Conservation (phyloP, 2,888 invertebrate genomes). For the Perithous albicinctus region DNA sequence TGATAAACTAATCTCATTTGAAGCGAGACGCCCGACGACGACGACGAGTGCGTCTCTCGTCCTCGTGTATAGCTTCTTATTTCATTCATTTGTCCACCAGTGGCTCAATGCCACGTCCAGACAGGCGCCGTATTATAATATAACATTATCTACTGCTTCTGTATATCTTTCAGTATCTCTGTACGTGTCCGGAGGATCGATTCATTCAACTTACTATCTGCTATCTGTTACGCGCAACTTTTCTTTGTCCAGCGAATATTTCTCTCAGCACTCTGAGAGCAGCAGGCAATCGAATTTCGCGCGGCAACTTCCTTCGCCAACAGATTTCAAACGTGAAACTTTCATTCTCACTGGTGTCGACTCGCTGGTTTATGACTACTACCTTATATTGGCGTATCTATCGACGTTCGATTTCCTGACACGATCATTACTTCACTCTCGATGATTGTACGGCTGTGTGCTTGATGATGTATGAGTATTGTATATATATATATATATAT, state of each 20-base stretch:
- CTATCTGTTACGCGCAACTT: conserved; percentile 4
- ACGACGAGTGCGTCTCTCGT: conserved; percentile 9
- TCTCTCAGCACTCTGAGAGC: not conserved
- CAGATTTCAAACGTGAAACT: conserved; percentile 2
- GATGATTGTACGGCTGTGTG: conserved; percentile 14
- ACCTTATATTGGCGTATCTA: not conserved
- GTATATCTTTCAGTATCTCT: not conserved
- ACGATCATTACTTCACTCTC: conserved; percentile 36
- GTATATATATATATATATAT: no score
- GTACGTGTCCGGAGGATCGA: conserved; percentile 20
- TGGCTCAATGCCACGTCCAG: conserved; percentile 9
- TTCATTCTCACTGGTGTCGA: not conserved
- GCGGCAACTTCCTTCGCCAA: not conserved
- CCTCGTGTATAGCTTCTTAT: conserved; percentile 37
- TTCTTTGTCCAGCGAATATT: not conserved
- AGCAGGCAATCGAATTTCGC: not conserved
- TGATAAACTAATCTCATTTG: conserved; percentile 78
- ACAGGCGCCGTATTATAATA: conserved; percentile 39
- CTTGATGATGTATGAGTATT: no score
- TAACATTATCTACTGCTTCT: not conserved
- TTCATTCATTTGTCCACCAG: conserved; percentile 33
- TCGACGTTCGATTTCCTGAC: conserved; percentile 46
- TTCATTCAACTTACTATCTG: conserved; percentile 27
- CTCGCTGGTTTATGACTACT: not conserved
- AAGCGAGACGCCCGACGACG: conserved; percentile 35